Conservation (phyloP, 2,113 vertebrate species). For the Naja naja region DNA sequence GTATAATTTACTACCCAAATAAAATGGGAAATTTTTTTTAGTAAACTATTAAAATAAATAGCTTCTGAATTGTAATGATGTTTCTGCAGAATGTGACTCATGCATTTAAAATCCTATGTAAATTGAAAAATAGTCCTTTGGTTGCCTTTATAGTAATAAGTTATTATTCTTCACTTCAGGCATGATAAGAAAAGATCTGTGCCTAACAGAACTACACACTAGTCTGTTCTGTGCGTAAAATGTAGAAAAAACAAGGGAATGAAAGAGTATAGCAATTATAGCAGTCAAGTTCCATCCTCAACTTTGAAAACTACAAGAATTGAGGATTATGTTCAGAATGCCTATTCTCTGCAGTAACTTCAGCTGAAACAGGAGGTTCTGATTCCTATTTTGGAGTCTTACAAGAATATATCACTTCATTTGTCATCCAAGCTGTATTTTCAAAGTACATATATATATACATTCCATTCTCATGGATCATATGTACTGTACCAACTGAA, state of each 20-base stretch:
- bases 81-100: background rate
- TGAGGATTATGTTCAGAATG: conserved; percentile 12
- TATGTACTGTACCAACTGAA: conserved; percentile 40
- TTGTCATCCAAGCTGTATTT: conserved; percentile 17
- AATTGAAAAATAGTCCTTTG: background rate
- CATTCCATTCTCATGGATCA: background rate
- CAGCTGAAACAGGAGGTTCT: conserved; percentile 21
- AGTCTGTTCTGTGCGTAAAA: background rate
- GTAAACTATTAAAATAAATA: background rate
- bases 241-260: background rate
- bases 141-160: conserved; percentile 3
- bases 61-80: background rate
- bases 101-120: rapidly evolving
- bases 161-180: background rate
- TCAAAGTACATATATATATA: conserved; percentile 27
- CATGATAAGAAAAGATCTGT: background rate
- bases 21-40: background rate
- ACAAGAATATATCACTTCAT: conserved; percentile 1
- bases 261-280: background rate
- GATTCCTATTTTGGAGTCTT: conserved; percentile 16
- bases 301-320: conserved; percentile 11
- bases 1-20: background rate
- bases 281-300: background rate
- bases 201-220: conserved; percentile 39
- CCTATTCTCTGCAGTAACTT: conserved; percentile 42